Conservation (phyloP, 2,797 vertebrate genomes). For the Limnodromus scolopaceus region DNA sequence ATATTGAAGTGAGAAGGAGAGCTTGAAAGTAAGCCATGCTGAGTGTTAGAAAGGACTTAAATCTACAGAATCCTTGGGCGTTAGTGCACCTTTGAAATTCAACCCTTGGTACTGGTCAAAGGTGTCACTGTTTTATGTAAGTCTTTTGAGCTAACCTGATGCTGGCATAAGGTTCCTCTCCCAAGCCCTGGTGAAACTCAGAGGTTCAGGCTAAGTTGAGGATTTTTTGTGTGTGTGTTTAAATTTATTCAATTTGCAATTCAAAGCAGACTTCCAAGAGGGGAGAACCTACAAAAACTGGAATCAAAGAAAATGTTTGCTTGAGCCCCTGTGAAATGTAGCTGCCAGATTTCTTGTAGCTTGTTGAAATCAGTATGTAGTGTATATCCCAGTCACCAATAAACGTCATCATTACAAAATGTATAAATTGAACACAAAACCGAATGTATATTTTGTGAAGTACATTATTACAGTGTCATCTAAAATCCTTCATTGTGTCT, state of each 20-base stretch:
- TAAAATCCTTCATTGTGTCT: slow-evolving; percentile 28
- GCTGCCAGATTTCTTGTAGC: background rate
- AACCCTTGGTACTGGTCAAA: slow-evolving; percentile 13
- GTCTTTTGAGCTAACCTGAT: background rate
- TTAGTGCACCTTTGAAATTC: slow-evolving; percentile 3
- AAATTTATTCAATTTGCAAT: slow-evolving; percentile 23
- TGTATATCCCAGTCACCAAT: background rate
- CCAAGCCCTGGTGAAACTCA: background rate
- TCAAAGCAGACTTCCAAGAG: slow-evolving; percentile 21
- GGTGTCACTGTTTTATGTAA: background rate
- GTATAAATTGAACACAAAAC: slow-evolving; percentile 24
- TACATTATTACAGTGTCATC: slow-evolving; percentile 29
- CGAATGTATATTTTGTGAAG: slow-evolving; percentile 41
- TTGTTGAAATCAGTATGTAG: slow-evolving; percentile 17
- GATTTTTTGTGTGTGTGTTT: background rate
- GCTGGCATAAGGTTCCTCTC: background rate
- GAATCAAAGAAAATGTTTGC: slow-evolving; percentile 29
- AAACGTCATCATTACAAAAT: slow-evolving; percentile 1
- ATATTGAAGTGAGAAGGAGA: background rate
- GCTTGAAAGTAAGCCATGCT: background rate
- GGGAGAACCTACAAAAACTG: background rate
- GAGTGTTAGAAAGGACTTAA: background rate
- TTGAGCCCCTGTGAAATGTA: background rate
- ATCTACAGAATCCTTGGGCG: background rate
- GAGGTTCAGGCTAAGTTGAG: background rate